Conservation (phyloP, 1,140 invertebrate genomes). For the Drosophila ambigua region DNA sequence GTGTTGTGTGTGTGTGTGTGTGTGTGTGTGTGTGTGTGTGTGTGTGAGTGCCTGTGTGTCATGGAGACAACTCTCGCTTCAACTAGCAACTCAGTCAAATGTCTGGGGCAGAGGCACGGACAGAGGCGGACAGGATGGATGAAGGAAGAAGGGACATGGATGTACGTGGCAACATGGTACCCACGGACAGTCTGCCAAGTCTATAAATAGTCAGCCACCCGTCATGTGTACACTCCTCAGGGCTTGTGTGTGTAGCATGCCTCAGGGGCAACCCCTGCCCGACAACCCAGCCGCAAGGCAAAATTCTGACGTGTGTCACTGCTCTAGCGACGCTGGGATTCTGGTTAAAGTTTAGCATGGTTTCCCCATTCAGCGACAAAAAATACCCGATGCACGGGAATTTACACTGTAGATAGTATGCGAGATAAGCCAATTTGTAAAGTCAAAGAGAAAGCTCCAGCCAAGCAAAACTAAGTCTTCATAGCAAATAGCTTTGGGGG, state of each 20-base stretch:
- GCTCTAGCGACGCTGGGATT: conserved; percentile 18
- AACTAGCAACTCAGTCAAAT: conserved; percentile 49
- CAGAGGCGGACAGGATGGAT: not conserved
- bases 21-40: conserved; percentile 3
- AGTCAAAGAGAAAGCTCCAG: no score
- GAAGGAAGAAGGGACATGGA: conserved; percentile 4
- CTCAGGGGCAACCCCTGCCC: conserved; percentile 32
- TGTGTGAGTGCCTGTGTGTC: conserved; percentile 23
- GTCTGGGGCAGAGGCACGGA: conserved; percentile 17
- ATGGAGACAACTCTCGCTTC: conserved; percentile 50
- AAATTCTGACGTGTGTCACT: conserved; percentile 43
- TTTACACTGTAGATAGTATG: no score
- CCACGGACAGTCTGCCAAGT: conserved; percentile 44
- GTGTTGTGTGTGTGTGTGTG: conserved; percentile 10
- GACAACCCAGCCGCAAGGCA: conserved; percentile 22
- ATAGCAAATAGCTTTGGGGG: no score
- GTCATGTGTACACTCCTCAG: not conserved
- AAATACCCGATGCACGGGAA: not conserved
- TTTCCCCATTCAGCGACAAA: not conserved
- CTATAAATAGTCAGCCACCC: conserved; percentile 47
- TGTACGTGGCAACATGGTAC: conserved; percentile 35
- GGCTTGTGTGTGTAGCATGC: conserved; percentile 13
- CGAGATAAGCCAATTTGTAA: no score
- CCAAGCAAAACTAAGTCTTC: no score
- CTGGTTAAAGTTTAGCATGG: conserved; percentile 7